Percentiles rank a stretch among this genome's conserved stretches.
These are phyloP conservation scores for cattle (Bos taurus) DNA, from an alignment of 2,113 vertebrate species.

Conservation along the genomic window ARS-UCD2.0 NC_037339.1:7573001-7573500, in stretches of 20 bases:
- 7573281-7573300: not conserved
- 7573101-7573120: not conserved
- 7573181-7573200: not conserved
- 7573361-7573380: not conserved
- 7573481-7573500: not conserved
- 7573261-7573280: not conserved
- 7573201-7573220: not conserved
- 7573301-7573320: not conserved
- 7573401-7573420: not conserved
- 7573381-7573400: not conserved
- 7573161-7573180: not conserved
- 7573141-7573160: not conserved
- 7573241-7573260: not conserved
- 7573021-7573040: not conserved
- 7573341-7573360: not conserved
- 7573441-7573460: not conserved
- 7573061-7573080: not conserved
- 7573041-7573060: not conserved
- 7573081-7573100: not conserved
- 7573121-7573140: not conserved
- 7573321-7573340: not conserved
- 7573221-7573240: not conserved
- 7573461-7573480: not conserved
- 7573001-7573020: not conserved
- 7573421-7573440: not conserved